These are phyloP conservation scores for Pyxicephalus adspersus DNA, from an alignment of 2,113 vertebrate species.

Conservation along the genomic window DNA sequence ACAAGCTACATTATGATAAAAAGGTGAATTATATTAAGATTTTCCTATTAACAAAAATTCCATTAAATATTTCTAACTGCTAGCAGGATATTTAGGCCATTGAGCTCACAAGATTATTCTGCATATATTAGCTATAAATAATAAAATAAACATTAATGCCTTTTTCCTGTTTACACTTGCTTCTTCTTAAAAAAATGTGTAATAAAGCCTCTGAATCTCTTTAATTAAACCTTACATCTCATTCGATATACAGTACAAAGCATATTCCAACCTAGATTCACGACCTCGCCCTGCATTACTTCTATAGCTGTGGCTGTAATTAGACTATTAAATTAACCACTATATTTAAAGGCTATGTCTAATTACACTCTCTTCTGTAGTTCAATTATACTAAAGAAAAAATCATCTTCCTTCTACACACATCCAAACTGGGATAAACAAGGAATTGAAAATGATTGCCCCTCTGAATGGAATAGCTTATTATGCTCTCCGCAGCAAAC, in stretches of 20 bases:
- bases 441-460: background rate
- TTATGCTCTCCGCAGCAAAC: background rate
- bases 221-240: constrained; percentile 40
- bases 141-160: background rate
- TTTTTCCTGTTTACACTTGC: constrained; percentile 7
- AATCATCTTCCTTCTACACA: background rate
- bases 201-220: constrained; percentile 33
- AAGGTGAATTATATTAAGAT: background rate
- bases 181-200: constrained; percentile 19
- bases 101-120: background rate
- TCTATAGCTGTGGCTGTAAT: constrained; percentile 41
- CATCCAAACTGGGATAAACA: constrained; percentile 23
- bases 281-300: constrained; percentile 31
- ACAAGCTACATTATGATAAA: background rate
- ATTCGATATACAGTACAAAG: background rate
- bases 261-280: constrained; percentile 30
- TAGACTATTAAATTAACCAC: constrained; percentile 53
- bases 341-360: constrained; percentile 43
- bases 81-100: background rate
- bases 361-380: constrained; percentile 47
- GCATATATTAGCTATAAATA: constrained; percentile 15
- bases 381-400: constrained; percentile 31
- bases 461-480: background rate
- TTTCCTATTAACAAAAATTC: background rate
- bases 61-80: background rate